Evolutionary conservation across 2,113 vertebrate genomes (phyloP), one percentile per base, ranked within the genome.

Genomic region (Notarius lentiginosus): DNA sequence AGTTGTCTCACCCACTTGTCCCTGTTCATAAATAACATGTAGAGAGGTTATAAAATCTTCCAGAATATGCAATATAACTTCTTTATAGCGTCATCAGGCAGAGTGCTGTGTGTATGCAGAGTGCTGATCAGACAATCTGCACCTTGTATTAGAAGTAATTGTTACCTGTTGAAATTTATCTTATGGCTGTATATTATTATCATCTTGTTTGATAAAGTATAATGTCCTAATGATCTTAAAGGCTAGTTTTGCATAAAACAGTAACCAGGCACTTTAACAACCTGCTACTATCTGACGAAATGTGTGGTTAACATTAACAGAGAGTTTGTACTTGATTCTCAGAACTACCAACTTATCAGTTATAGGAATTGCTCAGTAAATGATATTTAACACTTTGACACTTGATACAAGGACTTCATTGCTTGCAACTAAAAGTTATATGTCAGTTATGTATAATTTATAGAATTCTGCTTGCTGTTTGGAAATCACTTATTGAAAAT

Each of bases 131-230:
- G 47, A 66, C 55, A 58, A n/a, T 15, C 30, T 49, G 49, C 34
- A 70, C 47, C n/a, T 56, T 81, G 34, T 55, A 84, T 34, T 65
- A 63, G 41, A 89, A 58, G 49, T 65, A 79, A 84, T 81, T 8
- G 22, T 14, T 7, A 22, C 41, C 47, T 75, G 88, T 70, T 84
- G 34, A 55, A 80, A 83, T 73, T 24, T 41, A 58, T 58, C 61
- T 72, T 27, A 17, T 17, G 5, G 49, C 51, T 77, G 12, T 77
- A 53, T 51, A 53, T 76, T 49, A 20, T 17, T 18, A 14, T 34
- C 22, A 77, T 55, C 1, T 47, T 47, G 4, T 22, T 41, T 82
- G 30, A 49, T 76, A 85, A 61, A 63, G 11, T 77, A 9, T 76
- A n/a, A 49, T 22, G 15, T 53, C 10, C 22, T 61, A 17, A 85